Base-by-base conservation (phyloP, 1,140 invertebrate genomes). In the Drosophila teissieri region DNA sequence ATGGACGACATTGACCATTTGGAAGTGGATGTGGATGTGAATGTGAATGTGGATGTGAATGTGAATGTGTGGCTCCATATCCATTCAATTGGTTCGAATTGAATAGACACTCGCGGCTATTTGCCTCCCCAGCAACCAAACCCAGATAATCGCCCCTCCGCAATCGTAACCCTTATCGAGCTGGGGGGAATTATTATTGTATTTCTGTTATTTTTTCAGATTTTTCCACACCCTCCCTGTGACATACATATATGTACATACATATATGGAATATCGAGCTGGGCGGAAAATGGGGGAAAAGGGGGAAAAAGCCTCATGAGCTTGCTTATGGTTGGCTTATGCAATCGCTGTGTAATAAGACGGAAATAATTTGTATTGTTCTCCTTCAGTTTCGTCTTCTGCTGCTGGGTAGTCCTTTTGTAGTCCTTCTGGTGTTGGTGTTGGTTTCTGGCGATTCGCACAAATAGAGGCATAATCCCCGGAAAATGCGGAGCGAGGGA, bases 321-420 rank as follows among this genome's bases (percentile, higher is more conserved):
- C 64, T 79, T 75, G 67, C 60, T 84, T 76, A 72, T 83, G 75
- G 67, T 57, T 74, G 54, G 82, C 68, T 81, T 78, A 81, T 81
- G 65, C 76, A 75, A 89, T 88, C 75, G 80, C 68, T 88, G 84
- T 42, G 80, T 89, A 88, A 88, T 88, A 88, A 88, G 77, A 80
- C 77, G 84, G 84, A 88, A 89, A 84, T 89, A 83, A 83, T 80
- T 89, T 85, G 74, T 74, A 76, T 81, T 79, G 76, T 78, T 84
- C 55, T 52, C 31, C 60, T 65, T 12, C 10, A 15, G 48, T 22
- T 48, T 48, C 51, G 48, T 17, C 39, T n/a, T 17, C 27, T 12
- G 27, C 34, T 17, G 22, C 58, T 19, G 36, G n/a, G 24, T 63
- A 44, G 60, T 36, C 22, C 46, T 54, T 27, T 58, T 63, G 19